phyloP scores from a whole-genome alignment of 2,888 invertebrate genomes.

The Theodoxus fluviatilis region DNA sequence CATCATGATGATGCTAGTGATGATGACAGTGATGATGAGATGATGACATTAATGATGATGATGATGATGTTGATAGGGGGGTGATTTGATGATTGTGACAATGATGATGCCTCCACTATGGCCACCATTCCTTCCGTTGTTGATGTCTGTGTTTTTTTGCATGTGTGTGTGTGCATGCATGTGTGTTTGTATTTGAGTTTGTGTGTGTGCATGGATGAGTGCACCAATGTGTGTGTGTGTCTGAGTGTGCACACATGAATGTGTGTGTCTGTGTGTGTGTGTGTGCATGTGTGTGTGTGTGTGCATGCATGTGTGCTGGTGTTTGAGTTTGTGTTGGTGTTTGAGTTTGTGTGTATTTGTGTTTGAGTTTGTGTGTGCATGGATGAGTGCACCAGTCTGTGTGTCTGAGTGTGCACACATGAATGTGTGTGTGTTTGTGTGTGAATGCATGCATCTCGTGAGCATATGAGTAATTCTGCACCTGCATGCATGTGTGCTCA shows the following conservation, averaged over 20 bases:
- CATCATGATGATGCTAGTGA: conserved; percentile 21
- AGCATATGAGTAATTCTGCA: no score
- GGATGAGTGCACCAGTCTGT: no score
- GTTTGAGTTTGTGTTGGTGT: no score
- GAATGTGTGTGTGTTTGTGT: conserved; percentile 20
- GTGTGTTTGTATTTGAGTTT: neutral
- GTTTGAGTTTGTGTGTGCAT: conserved; percentile 11
- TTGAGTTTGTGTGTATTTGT: conserved; percentile 13
- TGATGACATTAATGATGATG: conserved; percentile 86
- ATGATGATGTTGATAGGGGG: no score
- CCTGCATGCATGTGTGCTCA: no score
- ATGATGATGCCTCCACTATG: neutral
- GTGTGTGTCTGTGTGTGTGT: neutral
- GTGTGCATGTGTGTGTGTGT: no score
- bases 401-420: conserved; percentile 19
- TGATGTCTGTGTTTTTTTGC: no score
- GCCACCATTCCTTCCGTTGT: neutral
- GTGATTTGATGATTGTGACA: no score
- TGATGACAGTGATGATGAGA: conserved; percentile 69
- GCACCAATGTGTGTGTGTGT: neutral
- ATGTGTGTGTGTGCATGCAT: neutral
- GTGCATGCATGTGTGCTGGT: no score
- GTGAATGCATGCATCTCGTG: no score
- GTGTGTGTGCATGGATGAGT: no score
- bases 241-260: neutral